Evolutionary conservation across 1,140 invertebrate genomes (phyloP), one percentile per base, ranked within the genome.

Genomic region (Drosophila nikananu): DNA sequence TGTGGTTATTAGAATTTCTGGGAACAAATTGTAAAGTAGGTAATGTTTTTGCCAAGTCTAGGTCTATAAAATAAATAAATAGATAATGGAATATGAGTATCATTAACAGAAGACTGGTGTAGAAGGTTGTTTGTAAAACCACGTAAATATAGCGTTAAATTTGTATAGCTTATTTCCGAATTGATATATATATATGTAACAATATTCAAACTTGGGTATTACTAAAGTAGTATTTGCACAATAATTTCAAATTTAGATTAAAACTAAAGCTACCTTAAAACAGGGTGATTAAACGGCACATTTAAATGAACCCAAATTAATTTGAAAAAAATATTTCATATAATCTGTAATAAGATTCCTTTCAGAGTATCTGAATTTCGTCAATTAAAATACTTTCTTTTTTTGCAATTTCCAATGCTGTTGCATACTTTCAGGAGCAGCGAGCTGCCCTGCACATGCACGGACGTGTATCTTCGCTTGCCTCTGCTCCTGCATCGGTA

Each of bases 381-480:
- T 55, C 52, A 17, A 44, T 19, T 25, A 17, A 32, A 37, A 23
- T n/a, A n/a, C 0, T 35, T 55, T 55, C n/a, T 27, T 27, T 17
- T 65, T 9, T 1, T 21, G 15, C 39, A 35, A 19, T 55, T 55
- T 35, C 27, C 44, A 64, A 63, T 68, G 70, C 72, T 76, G 83
- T 87, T 87, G 84, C 77, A 75, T 81, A 81, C 77, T 87, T 81
- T 84, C 42, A 65, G 77, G 55, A 78, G 77, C 67, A 44, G 57
- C 35, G 5, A 73, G 77, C 84, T 54, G 79, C 66, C 68, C 60
- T 72, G 67, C 83, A 66, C 57, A 35, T 74, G 51, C 58, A 76
- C 57, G 63, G 63, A 62, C 65, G 62, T 60, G 61, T 52, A 59
- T 71, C 62, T 58, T 39, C 42, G 21, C 13, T 8, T 59, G 35